Evolutionary conservation across 2,888 invertebrate genomes (phyloP).

Genomic region (Bimastos eiseni): DNA sequence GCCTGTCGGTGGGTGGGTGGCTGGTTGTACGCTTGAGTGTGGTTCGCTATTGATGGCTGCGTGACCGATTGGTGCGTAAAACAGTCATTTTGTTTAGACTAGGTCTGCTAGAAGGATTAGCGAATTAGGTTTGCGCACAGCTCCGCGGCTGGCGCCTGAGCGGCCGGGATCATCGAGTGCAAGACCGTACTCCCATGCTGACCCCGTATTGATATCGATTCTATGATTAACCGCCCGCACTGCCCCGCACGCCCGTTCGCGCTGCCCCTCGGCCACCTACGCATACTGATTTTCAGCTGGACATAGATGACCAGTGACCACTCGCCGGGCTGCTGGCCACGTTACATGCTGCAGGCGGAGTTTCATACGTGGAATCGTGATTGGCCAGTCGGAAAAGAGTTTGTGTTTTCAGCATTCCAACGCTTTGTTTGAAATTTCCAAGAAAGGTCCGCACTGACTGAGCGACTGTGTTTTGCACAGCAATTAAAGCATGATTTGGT

Average conservation of each 20-base stretch:
- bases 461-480: neutral
- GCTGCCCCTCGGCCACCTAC: constrained; percentile 1
- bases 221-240: neutral
- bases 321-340: neutral
- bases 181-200: constrained; percentile 1
- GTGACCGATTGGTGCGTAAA: constrained; percentile 13
- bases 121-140: constrained; percentile 13
- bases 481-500: neutral
- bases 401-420: neutral
- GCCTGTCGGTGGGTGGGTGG: neutral
- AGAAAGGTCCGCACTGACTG: neutral
- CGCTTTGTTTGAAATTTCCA: neutral
- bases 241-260: constrained; percentile 17
- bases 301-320: constrained; percentile 13
- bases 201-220: constrained; percentile 13
- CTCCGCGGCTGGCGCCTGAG: neutral
- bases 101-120: constrained; percentile 1
- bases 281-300: constrained; percentile 6
- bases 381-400: neutral
- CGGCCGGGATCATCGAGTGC: neutral
- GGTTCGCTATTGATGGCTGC: neutral
- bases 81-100: constrained; percentile 13
- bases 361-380: neutral
- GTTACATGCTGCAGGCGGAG: neutral
- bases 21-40: neutral